Base-by-base conservation (phyloP, 2,113 vertebrate species). In the Merops nubicus region DNA sequence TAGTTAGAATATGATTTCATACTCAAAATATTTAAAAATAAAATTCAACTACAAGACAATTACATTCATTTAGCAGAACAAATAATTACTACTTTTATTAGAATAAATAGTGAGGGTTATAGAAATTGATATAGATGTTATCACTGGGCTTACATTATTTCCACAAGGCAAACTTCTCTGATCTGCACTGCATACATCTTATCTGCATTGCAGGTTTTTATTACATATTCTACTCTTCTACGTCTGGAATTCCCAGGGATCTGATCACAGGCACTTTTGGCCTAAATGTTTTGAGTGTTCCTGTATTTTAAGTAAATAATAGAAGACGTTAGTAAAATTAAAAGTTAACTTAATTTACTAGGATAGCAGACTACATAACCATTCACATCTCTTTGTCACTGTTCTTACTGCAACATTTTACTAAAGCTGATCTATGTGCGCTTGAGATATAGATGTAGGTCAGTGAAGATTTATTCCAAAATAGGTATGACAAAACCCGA, bases 351-450 rank as follows among this genome's bases (percentile, higher is more conserved):
- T 60, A 56, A n/a, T 75, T 63, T 23, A 20, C 3, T 62, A 34
- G 38, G 26, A 33, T 16, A 78, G 6, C 31, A 68, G 45, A n/a
- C 31, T 40, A 34, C 4, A 33, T 9, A 65, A 18, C 29, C 5
- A 7, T 25, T 47, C 2, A 1, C 33, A n/a, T 63, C 22, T 79
- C n/a, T 42, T 48, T 67, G 57, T 64, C 28, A 33, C 22, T 45
- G 3, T 43, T 42, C 38, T 62, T 47, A 10, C 29, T 83, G 15
- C 11, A 43, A 2, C 50, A 20, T 56, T 89, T 86, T 89, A 23
- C 31, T 73, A 21, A 80, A 69, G 43, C 19, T 6, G 6, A 38
- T 56, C 17, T 5, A 20, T 0, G 0, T 68, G 17, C 26, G 29
- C 9, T 59, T 74, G 47, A 67, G 26, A 26, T 34, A n/a, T 1